Base-by-base conservation (phyloP, 2,797 vertebrate genomes). In the Cyclura pinguis region DNA sequence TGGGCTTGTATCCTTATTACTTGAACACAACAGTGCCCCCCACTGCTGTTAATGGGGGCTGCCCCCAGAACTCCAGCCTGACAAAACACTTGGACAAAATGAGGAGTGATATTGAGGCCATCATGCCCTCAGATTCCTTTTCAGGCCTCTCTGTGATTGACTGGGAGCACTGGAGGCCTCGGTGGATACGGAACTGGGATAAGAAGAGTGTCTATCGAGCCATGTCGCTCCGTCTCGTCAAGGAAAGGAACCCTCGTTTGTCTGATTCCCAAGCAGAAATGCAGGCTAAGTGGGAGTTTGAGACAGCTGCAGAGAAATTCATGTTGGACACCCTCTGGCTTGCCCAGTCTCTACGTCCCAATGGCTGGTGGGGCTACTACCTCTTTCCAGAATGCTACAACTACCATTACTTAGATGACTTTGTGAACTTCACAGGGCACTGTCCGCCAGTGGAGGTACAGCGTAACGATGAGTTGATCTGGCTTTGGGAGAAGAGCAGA, bases 351-450 rank as follows among this genome's bases (percentile, higher is more conserved):
- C 84, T 94, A 38, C 90, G 93, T 1, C 92, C 93, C 1, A 42
- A 55, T 1, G 86, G 92, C 52, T 90, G 92, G 86, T 95, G 94
- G 94, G 94, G 94, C 52, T 93, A 92, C 83, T 95, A 94, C 85
- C 93, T 95, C 74, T 95, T 90, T 42, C 94, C 94, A 1, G 94
- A 95, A 14, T 95, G 94, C 88, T 95, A 95, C 67, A 95, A 95
- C 80, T 92, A 95, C 62, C 86, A 95, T 57, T 95, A 94, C 78
- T 89, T 92, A 88, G 89, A 92, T 50, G 83, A 84, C 27, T 85
- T 87, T 18, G 80, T 76, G n/a, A 91, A 85, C 85, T 95, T 93
- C 90, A 93, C 94, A 0, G 94, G 94, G 52, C 89, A 84, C n/a
- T 95, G 94, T 47, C 93, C 93, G 1, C 64, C 42, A 6, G 42